Evolutionary conservation across 30 jellyfish, hydroid and myxozoan species (phyloP).

Genomic region (Chironex yamaguchii): DNA sequence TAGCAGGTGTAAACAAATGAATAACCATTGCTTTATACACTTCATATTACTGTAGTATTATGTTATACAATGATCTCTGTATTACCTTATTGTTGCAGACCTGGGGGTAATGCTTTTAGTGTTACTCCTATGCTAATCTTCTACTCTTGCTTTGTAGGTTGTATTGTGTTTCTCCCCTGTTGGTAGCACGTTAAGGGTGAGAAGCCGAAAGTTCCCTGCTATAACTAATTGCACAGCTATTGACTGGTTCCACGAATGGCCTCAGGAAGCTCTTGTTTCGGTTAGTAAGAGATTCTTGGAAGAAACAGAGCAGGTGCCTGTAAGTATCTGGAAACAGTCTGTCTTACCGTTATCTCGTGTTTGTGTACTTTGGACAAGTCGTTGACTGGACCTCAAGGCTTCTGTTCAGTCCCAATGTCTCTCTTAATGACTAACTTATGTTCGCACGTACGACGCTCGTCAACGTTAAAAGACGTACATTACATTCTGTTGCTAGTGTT

Average conservation of each 20-base stretch:
- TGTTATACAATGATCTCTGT: too few relatives aligned
- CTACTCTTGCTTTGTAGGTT: conserved; percentile 61
- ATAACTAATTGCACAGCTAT: conserved; percentile 96
- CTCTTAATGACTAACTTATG: background rate
- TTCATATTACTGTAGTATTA: too few relatives aligned
- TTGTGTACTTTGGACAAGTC: too few relatives aligned
- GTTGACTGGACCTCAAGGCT: background rate
- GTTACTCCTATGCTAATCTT: too few relatives aligned
- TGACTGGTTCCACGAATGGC: conserved; percentile 99
- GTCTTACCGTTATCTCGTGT: background rate
- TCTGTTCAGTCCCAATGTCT: background rate
- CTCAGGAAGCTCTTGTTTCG: conserved; percentile 97
- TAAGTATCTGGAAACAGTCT: conserved; percentile 22
- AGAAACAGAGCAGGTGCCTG: conserved; percentile 98
- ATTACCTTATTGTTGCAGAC: too few relatives aligned
- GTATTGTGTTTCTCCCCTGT: conserved; percentile 98
- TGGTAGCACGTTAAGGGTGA: conserved; percentile 90
- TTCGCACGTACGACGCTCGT: conserved; percentile 60
- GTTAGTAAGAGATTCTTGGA: conserved; percentile 92
- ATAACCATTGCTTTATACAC: too few relatives aligned
- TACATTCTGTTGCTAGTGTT: too few relatives aligned
- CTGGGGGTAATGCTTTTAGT: too few relatives aligned
- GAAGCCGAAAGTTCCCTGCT: conserved; percentile 98
- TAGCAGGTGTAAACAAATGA: too few relatives aligned
- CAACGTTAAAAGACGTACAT: too few relatives aligned